Evolutionary conservation across 1,140 invertebrate genomes (phyloP).

Genomic region (Tetraneura akinire): DNA sequence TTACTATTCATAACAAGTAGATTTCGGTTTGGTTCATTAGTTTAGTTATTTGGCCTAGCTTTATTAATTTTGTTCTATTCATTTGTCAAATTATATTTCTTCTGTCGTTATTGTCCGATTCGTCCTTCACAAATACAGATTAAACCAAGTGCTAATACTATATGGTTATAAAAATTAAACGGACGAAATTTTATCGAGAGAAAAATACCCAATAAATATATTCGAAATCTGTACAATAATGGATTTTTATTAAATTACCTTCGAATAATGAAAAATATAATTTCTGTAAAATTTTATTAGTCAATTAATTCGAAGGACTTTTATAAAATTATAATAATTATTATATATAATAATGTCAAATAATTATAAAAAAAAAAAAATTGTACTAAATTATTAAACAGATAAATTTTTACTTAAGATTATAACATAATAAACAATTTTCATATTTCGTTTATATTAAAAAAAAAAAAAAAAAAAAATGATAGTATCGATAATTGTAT

Average conservation of each 20-base stretch:
- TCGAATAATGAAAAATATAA: background rate
- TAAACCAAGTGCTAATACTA: constrained; percentile 1
- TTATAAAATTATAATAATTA: no score
- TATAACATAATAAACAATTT: no score
- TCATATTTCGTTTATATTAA: no score
- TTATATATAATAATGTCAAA: no score
- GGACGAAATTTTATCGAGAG: constrained; percentile 6
- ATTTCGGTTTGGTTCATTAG: constrained; percentile 45
- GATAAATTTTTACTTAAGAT: no score
- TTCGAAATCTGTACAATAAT: constrained; percentile 18
- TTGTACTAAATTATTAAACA: no score
- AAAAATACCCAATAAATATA: background rate
- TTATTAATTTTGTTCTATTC: constrained; percentile 37
- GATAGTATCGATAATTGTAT: no score
- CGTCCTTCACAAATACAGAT: constrained; percentile 15
- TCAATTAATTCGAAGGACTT: background rate
- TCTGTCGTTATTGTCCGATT: constrained; percentile 25
- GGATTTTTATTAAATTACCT: constrained; percentile 26
- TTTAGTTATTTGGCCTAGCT: constrained; percentile 42
- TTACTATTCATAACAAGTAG: constrained; percentile 38
- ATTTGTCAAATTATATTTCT: constrained; percentile 40
- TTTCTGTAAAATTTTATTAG: background rate
- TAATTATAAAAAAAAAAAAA: no score
- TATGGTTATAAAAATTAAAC: constrained; percentile 19
- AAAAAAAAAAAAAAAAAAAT: no score